Evolutionary conservation across 1,140 invertebrate genomes (phyloP).

Genomic region (Apis mellifera): DNA sequence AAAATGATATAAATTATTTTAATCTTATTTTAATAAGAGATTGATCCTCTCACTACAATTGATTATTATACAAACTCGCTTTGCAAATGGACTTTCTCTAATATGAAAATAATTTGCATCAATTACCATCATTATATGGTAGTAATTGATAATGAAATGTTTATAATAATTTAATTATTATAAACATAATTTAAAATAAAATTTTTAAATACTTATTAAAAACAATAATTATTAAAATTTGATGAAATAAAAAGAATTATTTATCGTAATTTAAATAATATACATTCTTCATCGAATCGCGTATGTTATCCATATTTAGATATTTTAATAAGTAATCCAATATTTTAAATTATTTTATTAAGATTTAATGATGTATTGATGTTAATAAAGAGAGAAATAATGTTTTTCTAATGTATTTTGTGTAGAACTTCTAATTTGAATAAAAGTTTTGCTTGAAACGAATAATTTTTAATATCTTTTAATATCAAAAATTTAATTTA

Average conservation of each 20-base stretch:
- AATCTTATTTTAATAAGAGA: background rate
- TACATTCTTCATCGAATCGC: background rate
- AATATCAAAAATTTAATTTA: background rate
- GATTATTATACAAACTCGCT: constrained; percentile 23
- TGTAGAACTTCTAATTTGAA: background rate
- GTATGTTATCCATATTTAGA: background rate
- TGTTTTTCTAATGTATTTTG: background rate
- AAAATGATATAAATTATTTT: background rate
- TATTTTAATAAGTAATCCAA: constrained; percentile 1
- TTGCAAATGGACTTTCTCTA: background rate
- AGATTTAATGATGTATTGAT: background rate
- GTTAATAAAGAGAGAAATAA: background rate
- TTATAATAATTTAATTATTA: background rate
- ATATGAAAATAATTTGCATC: background rate
- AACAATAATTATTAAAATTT: background rate
- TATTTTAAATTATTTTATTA: background rate
- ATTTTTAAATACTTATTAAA: background rate
- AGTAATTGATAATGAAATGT: background rate
- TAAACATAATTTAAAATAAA: background rate
- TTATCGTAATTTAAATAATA: background rate
- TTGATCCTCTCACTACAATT: constrained; percentile 12
- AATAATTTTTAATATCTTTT: background rate
- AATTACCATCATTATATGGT: background rate
- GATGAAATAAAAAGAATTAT: background rate
- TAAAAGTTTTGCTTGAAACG: no score